A percentile compares a stretch with the other conserved stretches of the same genome.
phyloP scores from a whole-genome alignment of 2,113 vertebrate genomes.

The Pan troglodytes region DNA sequence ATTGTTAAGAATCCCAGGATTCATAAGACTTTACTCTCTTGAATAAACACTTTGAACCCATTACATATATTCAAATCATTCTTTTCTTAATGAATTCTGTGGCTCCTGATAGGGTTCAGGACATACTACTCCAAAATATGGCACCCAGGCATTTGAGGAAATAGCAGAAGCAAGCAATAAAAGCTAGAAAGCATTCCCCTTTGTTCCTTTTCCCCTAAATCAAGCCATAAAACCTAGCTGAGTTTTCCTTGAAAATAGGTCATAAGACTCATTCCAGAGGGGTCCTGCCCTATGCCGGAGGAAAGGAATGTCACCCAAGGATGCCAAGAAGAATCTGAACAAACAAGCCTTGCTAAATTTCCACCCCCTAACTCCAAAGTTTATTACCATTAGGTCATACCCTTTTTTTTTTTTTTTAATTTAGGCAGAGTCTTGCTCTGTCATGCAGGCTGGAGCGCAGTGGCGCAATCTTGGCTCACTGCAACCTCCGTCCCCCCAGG shows the following conservation, averaged over 20 bases:
- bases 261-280: neutral
- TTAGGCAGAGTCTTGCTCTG: too few relatives aligned
- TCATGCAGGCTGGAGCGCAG: too few relatives aligned
- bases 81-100: slow-evolving; percentile 11
- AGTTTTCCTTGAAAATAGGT: neutral
- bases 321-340: neutral
- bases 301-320: neutral
- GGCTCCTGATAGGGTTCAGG: neutral
- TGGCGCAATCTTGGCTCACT: too few relatives aligned
- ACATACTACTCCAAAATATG: neutral
- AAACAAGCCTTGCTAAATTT: neutral
- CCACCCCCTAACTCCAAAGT: neutral
- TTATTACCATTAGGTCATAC: neutral
- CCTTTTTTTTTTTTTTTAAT: too few relatives aligned
- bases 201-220: neutral
- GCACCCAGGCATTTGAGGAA: neutral
- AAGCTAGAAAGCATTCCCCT: neutral
- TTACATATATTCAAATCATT: neutral
- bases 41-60: neutral
- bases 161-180: neutral
- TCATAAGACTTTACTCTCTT: neutral
- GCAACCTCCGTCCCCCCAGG: too few relatives aligned
- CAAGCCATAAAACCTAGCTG: neutral
- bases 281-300: neutral
- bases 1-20: neutral